phyloP scores from a whole-genome alignment of 2,888 invertebrate species.

The Xiphydria camelus region DNA sequence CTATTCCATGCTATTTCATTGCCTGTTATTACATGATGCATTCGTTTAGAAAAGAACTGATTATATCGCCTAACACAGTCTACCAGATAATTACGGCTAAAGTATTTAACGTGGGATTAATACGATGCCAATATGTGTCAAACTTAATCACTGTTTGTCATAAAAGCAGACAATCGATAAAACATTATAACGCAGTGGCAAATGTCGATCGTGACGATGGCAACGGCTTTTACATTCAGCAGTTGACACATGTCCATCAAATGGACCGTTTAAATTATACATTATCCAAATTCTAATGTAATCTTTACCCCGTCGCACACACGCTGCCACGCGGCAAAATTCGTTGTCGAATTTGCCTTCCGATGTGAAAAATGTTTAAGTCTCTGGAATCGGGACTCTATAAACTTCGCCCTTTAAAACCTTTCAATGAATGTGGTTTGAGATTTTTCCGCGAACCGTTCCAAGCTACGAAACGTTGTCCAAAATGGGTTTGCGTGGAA shows the following conservation, averaged over 20 bases:
- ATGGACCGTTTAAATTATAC: slow-evolving; percentile 31
- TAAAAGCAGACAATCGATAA: slow-evolving; percentile 12
- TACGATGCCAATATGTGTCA: too few species aligned
- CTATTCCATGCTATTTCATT: too few species aligned
- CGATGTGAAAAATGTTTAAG: slow-evolving; percentile 28
- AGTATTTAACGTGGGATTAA: too few species aligned
- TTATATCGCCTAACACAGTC: too few species aligned
- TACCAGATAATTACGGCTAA: too few species aligned
- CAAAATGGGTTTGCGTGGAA: slow-evolving; percentile 49
- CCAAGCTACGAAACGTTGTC: slow-evolving; percentile 44
- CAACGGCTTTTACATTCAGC: slow-evolving; percentile 16
- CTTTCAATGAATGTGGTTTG: slow-evolving; percentile 27
- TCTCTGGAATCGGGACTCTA: slow-evolving; percentile 24
- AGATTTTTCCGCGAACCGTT: slow-evolving; percentile 37
- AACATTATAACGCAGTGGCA: slow-evolving; percentile 6
- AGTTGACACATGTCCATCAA: slow-evolving; percentile 19
- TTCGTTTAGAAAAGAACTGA: too few species aligned
- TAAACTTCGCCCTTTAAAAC: slow-evolving; percentile 20
- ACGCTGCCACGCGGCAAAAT: slow-evolving; percentile 1
- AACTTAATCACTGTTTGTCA: neutral
- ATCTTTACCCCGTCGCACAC: slow-evolving; percentile 10
- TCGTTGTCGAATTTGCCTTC: slow-evolving; percentile 1
- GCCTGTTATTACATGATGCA: too few species aligned
- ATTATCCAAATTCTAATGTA: slow-evolving; percentile 27
- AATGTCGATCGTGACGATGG: slow-evolving; percentile 22